Evolutionary conservation across 2,113 vertebrate species (phyloP), one percentile per base, ranked within the genome.

Genomic region (Anoplopoma fimbria): DNA sequence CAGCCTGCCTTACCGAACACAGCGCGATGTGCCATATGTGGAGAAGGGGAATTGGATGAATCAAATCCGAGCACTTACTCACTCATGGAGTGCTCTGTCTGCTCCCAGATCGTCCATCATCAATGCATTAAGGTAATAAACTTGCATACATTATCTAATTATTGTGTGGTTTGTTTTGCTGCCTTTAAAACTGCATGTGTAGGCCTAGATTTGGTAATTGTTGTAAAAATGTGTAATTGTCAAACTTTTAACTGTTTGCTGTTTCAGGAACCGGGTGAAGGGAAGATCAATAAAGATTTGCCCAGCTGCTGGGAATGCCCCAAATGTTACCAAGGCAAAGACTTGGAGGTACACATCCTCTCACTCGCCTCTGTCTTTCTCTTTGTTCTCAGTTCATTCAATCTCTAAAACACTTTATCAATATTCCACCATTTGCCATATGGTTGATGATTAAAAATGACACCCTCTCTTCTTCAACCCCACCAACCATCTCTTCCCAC

Each of bases 291-390:
- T 3, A 96, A 97, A 10, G 97, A 99, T 88, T 95, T 99, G 83
- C 98, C 98, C 6, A 99, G 98, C 93, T 99, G 97, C 94, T 99
- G 98, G 98, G 97, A 99, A 77, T 99, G 98, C 93, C 98, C 98
- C 6, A 98, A 97, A 87, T 99, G 98, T 95, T 96, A 96, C 89
- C 96, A 97, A 83, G 96, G 95, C 70, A 95, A 95, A 87, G 92
- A 78, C 45, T 95, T 96, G 0, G 97, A 97, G 92, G 95, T 96
- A 91, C 2, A 19, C 27, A 42, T 38, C 2, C 42, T 29, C 6
- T 75, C 6, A 15, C 2, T 45, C 23, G 13, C 27, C 2, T 38
- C 7, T 33, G 21, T 57, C 9, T 68, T 12, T 51, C 23, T 51
- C 40, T n/a, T 3, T 45, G 1, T 40, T 75, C 4, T 45, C 6